These are phyloP conservation scores for Zhuqinia jingwanae DNA, from an alignment of 2,888 invertebrate genomes.

Conservation along the genomic window DNA sequence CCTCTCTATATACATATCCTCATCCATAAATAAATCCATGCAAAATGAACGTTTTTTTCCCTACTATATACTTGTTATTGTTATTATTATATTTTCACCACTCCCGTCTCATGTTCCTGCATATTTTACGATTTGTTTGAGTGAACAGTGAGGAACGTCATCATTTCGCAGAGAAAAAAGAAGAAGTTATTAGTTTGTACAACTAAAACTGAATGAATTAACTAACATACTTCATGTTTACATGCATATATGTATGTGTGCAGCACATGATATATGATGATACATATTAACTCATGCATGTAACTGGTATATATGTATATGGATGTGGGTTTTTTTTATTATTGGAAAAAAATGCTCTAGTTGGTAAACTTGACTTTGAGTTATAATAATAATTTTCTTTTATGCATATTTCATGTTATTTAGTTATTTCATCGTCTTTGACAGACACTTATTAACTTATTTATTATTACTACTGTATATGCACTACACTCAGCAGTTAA, in stretches of 20 bases:
- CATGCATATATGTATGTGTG: conserved; percentile 2
- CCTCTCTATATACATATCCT: background rate
- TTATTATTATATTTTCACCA: background rate
- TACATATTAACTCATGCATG: background rate
- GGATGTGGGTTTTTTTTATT: background rate
- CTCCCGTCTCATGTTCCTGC: too few species aligned
- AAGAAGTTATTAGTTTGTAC: background rate
- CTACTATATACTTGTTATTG: too few species aligned
- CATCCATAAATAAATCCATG: too few species aligned
- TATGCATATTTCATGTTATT: conserved; percentile 17
- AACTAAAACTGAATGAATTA: background rate
- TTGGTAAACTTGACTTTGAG: conserved; percentile 45
- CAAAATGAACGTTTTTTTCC: too few species aligned
- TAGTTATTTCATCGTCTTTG: background rate
- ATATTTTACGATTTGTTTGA: too few species aligned
- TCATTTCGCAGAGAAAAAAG: too few species aligned
- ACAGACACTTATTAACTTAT: too few species aligned
- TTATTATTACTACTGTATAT: too few species aligned
- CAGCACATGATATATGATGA: background rate
- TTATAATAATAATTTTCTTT: background rate
- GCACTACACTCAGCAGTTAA: too few species aligned
- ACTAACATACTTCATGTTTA: background rate
- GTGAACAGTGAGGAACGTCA: conserved; percentile 12
- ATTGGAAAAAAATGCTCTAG: conserved; percentile 35
- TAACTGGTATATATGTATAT: background rate